Evolutionary conservation across 1,140 invertebrate species (phyloP).

Genomic region (Trichogramma pretiosum): DNA sequence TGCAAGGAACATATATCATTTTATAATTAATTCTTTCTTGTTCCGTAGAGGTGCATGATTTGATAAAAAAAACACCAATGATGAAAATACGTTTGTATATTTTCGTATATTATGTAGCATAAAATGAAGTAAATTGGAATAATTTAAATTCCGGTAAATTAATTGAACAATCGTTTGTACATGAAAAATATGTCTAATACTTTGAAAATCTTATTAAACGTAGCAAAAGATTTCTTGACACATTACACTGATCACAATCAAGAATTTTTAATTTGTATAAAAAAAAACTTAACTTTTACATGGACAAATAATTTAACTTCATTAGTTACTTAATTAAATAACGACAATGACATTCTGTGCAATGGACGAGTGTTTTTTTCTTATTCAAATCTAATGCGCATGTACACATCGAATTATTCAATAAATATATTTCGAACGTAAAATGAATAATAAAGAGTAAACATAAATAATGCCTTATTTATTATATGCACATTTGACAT

Average conservation of each 20-base stretch:
- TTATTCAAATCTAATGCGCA: too few relatives aligned
- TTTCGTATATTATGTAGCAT: too few relatives aligned
- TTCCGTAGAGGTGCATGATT: too few relatives aligned
- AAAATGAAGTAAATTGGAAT: too few relatives aligned
- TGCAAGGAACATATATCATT: constrained; percentile 25
- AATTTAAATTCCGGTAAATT: too few relatives aligned
- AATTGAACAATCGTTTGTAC: too few relatives aligned
- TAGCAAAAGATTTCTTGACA: constrained; percentile 8
- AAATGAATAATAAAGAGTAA: constrained; percentile 13
- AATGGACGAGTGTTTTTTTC: constrained; percentile 12
- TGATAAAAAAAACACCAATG: too few relatives aligned
- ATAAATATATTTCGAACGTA: constrained; percentile 8
- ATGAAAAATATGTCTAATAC: too few relatives aligned
- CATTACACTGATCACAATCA: constrained; percentile 9
- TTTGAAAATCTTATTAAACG: too few relatives aligned
- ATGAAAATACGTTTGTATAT: too few relatives aligned
- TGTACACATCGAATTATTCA: constrained; percentile 10
- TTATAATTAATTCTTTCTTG: too few relatives aligned
- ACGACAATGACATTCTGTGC: constrained; percentile 13
- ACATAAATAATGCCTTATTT: constrained; percentile 12
- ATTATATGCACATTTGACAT: constrained; percentile 12
- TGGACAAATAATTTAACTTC: constrained; percentile 9
- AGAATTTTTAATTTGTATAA: constrained; percentile 12
- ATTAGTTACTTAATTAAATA: constrained; percentile 8
- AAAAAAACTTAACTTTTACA: constrained; percentile 11